A percentile compares a stretch with the other conserved stretches of the same genome.
phyloP scores from a whole-genome alignment of 2,113 vertebrate species.

The Corvus cornix region DNA sequence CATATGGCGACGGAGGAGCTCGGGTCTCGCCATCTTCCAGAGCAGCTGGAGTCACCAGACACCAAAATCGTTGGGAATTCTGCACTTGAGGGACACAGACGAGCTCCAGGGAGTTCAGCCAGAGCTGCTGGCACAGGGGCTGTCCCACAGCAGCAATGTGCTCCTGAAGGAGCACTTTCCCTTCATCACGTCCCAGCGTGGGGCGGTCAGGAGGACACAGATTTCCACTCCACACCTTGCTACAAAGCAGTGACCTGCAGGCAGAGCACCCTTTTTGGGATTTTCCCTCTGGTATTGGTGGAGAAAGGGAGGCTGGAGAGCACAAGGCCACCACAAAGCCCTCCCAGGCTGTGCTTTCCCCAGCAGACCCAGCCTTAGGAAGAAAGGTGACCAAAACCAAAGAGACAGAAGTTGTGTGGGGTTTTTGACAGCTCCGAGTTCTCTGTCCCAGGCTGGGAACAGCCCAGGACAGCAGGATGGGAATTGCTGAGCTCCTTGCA shows the following conservation, averaged over 20 bases:
- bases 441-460: background rate
- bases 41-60: background rate
- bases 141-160: background rate
- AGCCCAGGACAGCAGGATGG: background rate
- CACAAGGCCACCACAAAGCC: background rate
- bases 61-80: background rate
- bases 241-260: background rate
- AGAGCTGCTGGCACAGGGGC: background rate
- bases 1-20: rapidly evolving
- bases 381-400: background rate
- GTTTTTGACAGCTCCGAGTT: background rate
- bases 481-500: background rate
- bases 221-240: background rate
- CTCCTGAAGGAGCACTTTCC: background rate
- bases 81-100: background rate
- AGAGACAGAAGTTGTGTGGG: background rate
- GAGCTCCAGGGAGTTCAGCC: background rate
- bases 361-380: background rate
- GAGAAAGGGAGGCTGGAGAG: background rate
- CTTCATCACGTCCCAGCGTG: background rate
- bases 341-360: background rate
- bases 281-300: background rate
- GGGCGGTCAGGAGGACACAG: background rate
- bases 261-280: background rate
- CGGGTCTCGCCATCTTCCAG: background rate